A percentile compares a stretch with the other conserved stretches of the same genome.
These are phyloP conservation scores for Dysdera silvatica DNA, from an alignment of 1,140 invertebrate species.

Conservation along the genomic window DNA sequence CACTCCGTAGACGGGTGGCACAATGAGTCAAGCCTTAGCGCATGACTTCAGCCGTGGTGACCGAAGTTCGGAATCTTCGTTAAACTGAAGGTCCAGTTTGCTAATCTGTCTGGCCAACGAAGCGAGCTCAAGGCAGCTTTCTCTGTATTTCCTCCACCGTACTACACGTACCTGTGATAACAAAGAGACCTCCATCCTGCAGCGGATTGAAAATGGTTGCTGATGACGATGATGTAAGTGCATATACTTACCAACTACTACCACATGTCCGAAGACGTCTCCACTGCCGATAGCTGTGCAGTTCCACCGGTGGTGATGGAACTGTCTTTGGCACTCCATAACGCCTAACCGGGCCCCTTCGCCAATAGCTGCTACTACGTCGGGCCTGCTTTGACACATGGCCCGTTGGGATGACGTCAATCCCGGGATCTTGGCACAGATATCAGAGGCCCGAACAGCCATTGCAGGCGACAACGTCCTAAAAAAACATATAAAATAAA, in stretches of 20 bases:
- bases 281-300: constrained; percentile 53
- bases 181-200: too few relatives aligned
- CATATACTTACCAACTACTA: constrained; percentile 52
- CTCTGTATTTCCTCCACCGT: too few relatives aligned
- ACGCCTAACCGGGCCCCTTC: constrained; percentile 48
- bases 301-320: constrained; percentile 80
- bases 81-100: too few relatives aligned
- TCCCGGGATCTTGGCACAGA: constrained; percentile 40
- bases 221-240: too few relatives aligned
- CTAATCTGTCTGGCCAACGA: too few relatives aligned
- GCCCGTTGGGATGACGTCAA: constrained; percentile 48
- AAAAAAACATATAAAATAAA: neutral
- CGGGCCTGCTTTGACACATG: constrained; percentile 50
- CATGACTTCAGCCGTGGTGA: too few relatives aligned
- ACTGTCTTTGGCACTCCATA: constrained; percentile 76
- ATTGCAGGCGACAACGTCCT: constrained; percentile 30
- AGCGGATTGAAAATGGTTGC: too few relatives aligned
- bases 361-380: constrained; percentile 48
- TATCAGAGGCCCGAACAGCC: constrained; percentile 37
- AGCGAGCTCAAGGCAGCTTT: too few relatives aligned
- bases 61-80: too few relatives aligned
- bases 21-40: too few relatives aligned
- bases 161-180: too few relatives aligned
- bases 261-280: constrained; percentile 49
- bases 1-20: too few relatives aligned